A percentile compares a stretch with the other conserved stretches of the same genome.
Evolutionary conservation across 2,888 invertebrate genomes (phyloP).

Genomic region (Rotaria macrura): DNA sequence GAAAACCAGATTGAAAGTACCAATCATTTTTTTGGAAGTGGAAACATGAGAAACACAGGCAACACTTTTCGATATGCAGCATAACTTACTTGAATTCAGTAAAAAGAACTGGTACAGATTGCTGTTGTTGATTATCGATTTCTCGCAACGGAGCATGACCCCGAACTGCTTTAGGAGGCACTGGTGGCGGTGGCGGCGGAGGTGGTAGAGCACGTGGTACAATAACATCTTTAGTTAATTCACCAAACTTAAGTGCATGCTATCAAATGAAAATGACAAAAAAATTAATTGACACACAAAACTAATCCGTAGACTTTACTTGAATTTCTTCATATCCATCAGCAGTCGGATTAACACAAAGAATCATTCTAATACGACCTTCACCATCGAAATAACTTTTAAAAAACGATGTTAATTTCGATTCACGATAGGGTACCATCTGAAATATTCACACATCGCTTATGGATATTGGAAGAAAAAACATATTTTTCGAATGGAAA

Average conservation of each 20-base stretch:
- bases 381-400: constrained; percentile 95
- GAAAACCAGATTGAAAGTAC: too few species aligned
- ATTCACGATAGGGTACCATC: constrained; percentile 85
- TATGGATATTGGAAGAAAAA: background rate
- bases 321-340: constrained; percentile 89
- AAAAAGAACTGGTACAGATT: background rate
- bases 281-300: background rate
- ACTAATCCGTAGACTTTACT: constrained; percentile 51
- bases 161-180: background rate
- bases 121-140: background rate
- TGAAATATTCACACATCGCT: constrained; percentile 34
- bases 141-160: background rate
- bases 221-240: constrained; percentile 29
- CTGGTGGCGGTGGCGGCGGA: background rate
- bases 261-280: background rate
- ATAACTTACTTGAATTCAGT: background rate
- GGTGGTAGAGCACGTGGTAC: constrained; percentile 21
- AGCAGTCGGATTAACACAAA: constrained; percentile 82
- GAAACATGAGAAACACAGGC: too few species aligned
- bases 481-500: too few species aligned
- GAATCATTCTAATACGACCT: constrained; percentile 86
- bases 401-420: constrained; percentile 82
- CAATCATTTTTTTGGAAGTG: too few species aligned
- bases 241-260: constrained; percentile 33
- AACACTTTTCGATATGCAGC: too few species aligned